These are phyloP conservation scores for Pseudocheirus occidentalis DNA, from an alignment of 2,797 vertebrate genomes.

Conservation along the genomic window DNA sequence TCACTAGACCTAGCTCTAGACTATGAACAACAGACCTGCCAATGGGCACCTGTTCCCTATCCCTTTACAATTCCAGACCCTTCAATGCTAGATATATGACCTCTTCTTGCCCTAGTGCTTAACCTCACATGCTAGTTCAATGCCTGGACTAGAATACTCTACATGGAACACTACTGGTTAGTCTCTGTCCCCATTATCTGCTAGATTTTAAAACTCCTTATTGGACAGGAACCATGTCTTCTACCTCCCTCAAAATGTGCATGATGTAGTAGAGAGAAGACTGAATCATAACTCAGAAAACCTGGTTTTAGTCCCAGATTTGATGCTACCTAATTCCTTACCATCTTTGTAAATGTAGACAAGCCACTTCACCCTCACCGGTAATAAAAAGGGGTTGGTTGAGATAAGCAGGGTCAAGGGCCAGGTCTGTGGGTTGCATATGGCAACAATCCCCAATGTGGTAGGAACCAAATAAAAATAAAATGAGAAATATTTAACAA, in stretches of 20 bases:
- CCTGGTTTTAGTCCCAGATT: neutral
- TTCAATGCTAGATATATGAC: no score
- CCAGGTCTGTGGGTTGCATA: neutral
- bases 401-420: neutral
- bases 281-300: neutral
- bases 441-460: neutral
- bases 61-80: no score
- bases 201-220: neutral
- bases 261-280: neutral
- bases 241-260: neutral
- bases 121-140: no score
- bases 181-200: neutral
- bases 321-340: neutral
- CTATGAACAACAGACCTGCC: no score
- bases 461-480: neutral
- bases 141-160: no score
- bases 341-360: neutral
- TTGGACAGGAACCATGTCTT: neutral
- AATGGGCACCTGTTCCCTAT: no score
- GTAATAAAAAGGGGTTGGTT: neutral
- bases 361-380: neutral
- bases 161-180: no score
- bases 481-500: neutral
- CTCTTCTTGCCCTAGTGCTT: no score
- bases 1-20: no score